Percentiles rank a stretch among this genome's conserved stretches.
phyloP scores from a whole-genome alignment of 2,888 invertebrate genomes.

The Agonopterix arenella region DNA sequence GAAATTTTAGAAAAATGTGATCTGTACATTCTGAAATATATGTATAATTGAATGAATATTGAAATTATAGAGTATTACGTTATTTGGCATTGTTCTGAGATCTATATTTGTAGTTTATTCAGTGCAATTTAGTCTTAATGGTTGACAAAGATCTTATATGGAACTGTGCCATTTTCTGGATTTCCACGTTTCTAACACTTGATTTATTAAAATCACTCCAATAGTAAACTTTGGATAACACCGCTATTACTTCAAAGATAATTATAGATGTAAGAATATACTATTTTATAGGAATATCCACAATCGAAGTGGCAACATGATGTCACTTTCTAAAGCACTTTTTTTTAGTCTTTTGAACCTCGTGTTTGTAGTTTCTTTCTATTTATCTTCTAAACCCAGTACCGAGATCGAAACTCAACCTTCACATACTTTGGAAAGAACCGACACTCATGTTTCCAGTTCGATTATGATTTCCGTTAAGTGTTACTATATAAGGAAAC shows the following conservation, averaged over 20 bases:
- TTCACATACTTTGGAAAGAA: conserved; percentile 3
- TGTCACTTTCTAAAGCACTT: no score
- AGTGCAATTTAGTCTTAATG: conserved; percentile 51
- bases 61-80: conserved; percentile 11
- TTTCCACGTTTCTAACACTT: conserved; percentile 8
- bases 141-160: conserved; percentile 28
- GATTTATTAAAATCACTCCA: conserved; percentile 12
- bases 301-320: no score
- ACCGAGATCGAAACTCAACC: conserved; percentile 8
- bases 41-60: not conserved
- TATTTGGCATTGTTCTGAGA: conserved; percentile 17
- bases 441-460: no score
- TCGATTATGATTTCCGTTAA: not conserved
- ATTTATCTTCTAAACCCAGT: no score
- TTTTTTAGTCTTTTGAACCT: no score
- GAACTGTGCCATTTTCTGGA: conserved; percentile 55
- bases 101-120: conserved; percentile 15
- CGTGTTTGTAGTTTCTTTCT: no score
- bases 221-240: no score
- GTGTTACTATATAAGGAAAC: conserved; percentile 51
- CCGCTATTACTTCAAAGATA: conserved; percentile 20
- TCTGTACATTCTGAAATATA: conserved; percentile 8
- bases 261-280: conserved; percentile 32
- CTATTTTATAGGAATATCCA: conserved; percentile 1
- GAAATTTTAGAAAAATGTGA: conserved; percentile 12